A percentile compares a stretch with the other conserved stretches of the same genome.
Conservation (phyloP, 1,140 invertebrate species). For the Trichonephila inaurata region DNA sequence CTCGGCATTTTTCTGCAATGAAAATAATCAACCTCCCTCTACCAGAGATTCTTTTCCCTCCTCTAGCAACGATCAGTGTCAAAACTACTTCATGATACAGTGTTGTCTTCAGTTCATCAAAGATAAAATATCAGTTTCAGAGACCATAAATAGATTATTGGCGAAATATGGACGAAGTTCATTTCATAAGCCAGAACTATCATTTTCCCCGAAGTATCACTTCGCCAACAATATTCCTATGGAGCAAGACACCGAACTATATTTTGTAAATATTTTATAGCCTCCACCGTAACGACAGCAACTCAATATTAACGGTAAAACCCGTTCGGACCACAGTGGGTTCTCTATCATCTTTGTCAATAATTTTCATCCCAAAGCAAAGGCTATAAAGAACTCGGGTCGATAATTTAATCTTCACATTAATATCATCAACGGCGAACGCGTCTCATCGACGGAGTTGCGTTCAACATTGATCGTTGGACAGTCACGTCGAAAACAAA, state of each 20-base stretch:
- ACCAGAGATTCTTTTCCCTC: too few relatives aligned
- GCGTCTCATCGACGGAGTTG: neutral
- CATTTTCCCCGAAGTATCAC: slow-evolving; percentile 39
- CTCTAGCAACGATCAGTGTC: neutral
- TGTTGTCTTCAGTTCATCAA: slow-evolving; percentile 22
- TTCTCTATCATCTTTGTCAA: slow-evolving; percentile 63
- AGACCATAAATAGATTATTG: slow-evolving; percentile 30
- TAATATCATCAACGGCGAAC: slow-evolving; percentile 39
- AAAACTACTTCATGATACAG: neutral
- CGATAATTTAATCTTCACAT: slow-evolving; percentile 73
- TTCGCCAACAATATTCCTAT: neutral
- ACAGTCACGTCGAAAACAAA: slow-evolving; percentile 43
- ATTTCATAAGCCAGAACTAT: slow-evolving; percentile 8
- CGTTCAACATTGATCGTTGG: slow-evolving; percentile 6
- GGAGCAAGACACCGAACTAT: slow-evolving; percentile 2
- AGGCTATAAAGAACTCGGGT: slow-evolving; percentile 46
- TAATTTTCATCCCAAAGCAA: slow-evolving; percentile 53
- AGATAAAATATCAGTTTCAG: neutral
- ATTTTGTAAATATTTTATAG: slow-evolving; percentile 66
- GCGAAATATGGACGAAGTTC: slow-evolving; percentile 14
- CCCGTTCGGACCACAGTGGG: slow-evolving; percentile 41
- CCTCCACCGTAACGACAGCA: slow-evolving; percentile 13
- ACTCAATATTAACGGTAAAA: slow-evolving; percentile 38
- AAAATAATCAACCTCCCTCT: too few relatives aligned
- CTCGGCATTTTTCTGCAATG: too few relatives aligned